A percentile compares a stretch with the other conserved stretches of the same genome.
Conservation (phyloP, 2,797 vertebrate genomes). For the Pitangus sulphuratus region DNA sequence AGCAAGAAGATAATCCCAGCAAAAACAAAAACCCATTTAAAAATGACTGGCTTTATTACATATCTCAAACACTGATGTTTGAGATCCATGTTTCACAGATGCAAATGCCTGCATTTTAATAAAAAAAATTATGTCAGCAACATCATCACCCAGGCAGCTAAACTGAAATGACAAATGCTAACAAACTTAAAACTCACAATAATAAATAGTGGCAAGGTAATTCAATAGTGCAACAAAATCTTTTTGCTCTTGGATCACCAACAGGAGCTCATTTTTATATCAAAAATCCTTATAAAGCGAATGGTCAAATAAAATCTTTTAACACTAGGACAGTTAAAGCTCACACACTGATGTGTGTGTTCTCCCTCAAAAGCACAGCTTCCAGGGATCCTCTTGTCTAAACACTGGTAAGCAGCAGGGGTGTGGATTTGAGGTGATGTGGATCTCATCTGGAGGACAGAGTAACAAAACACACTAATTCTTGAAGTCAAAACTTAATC, state of each 20-base stretch:
- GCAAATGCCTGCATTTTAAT: background rate
- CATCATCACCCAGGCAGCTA: background rate
- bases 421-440: background rate
- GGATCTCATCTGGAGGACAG: background rate
- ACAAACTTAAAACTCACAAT: background rate
- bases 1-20: background rate
- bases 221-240: background rate
- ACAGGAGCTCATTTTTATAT: background rate
- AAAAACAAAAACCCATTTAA: background rate
- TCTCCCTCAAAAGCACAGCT: background rate
- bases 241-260: background rate
- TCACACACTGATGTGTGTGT: background rate
- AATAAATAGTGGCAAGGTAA: background rate
- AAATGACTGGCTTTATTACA: background rate
- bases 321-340: background rate
- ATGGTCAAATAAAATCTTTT: background rate
- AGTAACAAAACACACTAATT: background rate
- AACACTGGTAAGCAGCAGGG: background rate
- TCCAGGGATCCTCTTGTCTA: background rate
- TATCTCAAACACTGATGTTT: background rate
- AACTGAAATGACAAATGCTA: background rate
- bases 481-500: background rate
- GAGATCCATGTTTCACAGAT: background rate
- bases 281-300: background rate
- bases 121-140: background rate